Conservation (phyloP, 2,888 invertebrate genomes). For the Amphipyra berbera region DNA sequence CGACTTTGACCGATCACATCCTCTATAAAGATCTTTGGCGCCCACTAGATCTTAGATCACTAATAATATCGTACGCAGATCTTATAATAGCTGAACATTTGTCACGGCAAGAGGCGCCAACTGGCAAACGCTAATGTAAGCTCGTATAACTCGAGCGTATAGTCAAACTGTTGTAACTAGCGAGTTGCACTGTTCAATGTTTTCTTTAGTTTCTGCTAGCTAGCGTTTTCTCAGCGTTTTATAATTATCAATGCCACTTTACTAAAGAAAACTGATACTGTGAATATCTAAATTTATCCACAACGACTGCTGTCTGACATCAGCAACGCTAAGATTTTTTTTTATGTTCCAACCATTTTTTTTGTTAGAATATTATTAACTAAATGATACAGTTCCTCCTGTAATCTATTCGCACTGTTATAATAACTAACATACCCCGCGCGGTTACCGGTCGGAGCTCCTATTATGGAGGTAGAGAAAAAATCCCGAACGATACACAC, state of each 20-base stretch:
- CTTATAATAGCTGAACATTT: slow-evolving; percentile 52
- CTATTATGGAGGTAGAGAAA: slow-evolving; percentile 30
- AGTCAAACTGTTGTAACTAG: slow-evolving; percentile 8
- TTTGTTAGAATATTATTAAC: no score
- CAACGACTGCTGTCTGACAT: no score
- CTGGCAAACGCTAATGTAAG: slow-evolving; percentile 51
- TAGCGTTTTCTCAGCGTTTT: background rate
- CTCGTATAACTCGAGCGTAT: slow-evolving; percentile 39
- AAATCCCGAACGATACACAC: slow-evolving; percentile 38
- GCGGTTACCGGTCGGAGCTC: slow-evolving; percentile 26
- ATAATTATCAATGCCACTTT: no score
- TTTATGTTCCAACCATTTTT: no score
- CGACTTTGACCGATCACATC: slow-evolving; percentile 35
- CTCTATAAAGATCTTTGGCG: slow-evolving; percentile 41
- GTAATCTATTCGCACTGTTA: slow-evolving; percentile 16
- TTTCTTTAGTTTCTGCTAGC: background rate
- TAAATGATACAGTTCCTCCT: background rate
- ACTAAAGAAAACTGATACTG: no score
- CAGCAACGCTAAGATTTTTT: no score
- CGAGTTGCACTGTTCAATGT: background rate
- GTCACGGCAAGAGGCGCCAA: slow-evolving; percentile 52
- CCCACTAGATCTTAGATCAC: slow-evolving; percentile 34
- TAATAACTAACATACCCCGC: slow-evolving; percentile 20
- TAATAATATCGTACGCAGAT: slow-evolving; percentile 40
- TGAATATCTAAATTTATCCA: no score